Evolutionary conservation across 2,113 vertebrate genomes (phyloP), one percentile per base, ranked within the genome.

Genomic region (Ceuthmochares aereus): DNA sequence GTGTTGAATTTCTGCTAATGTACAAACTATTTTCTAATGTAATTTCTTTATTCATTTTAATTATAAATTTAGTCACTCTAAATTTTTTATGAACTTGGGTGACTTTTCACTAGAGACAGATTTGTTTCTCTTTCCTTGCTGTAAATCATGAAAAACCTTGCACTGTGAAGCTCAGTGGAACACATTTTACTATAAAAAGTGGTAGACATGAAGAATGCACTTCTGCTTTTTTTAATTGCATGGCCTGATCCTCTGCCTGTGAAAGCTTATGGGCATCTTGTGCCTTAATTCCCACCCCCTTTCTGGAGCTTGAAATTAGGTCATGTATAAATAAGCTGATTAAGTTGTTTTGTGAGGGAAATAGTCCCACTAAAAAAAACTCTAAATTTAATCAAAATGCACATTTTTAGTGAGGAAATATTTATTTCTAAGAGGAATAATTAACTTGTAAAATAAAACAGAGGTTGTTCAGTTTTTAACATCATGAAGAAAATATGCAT

Each of bases 11-110:
- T 79, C 43, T 56, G 12, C 56, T 86, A 55, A 55, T 66, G 20
- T 85, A 12, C 26, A 51, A 55, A 54, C 58, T 84, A 30, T 69
- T 82, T 94, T 47, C 72, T 88, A 23, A 88, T 86, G 62, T 63
- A 0, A 1, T 40, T 90, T 91, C 40, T 87, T 83, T 63, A 70
- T 75, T 92, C 25, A 62, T 84, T 70, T 70, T 90, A 85, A 81
- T 89, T 93, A 93, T 87, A 89, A 82, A 94, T 90, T 83, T 89
- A 93, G 70, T 91, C 27, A 25, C 18, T 74, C n/a, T 94, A 54
- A 93, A 92, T 93, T 67, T 95, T 95, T 95, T 32, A 91, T 94
- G 29, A 91, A 47, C 68, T 90, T 81, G 70, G 86, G 81, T 94
- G 77, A 55, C 89, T 95, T 92, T 74, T 94, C 94, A 47, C 80